phyloP scores from a whole-genome alignment of 2,888 invertebrate genomes.

The Tipula unca region DNA sequence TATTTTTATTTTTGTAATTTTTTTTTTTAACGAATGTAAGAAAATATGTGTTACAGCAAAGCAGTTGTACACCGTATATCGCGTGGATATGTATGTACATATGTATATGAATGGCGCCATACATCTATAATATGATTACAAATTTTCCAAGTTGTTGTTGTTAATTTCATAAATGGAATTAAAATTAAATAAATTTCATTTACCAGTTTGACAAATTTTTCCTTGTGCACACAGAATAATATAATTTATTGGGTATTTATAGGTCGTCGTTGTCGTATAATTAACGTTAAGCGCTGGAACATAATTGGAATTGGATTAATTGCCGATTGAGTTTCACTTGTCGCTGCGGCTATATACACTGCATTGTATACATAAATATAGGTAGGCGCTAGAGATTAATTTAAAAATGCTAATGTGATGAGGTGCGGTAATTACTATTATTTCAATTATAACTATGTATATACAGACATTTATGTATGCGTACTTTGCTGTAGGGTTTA shows the following conservation, averaged over 20 bases:
- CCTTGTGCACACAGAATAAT: not conserved
- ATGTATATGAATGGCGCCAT: not conserved
- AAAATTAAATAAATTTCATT: not conserved
- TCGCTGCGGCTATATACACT: not conserved
- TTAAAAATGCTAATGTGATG: not conserved
- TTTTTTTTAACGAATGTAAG: not conserved
- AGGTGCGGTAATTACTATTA: not conserved
- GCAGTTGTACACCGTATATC: not conserved
- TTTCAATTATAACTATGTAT: no score
- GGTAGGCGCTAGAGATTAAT: not conserved
- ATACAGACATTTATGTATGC: no score
- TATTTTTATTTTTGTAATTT: not conserved
- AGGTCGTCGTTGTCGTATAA: not conserved
- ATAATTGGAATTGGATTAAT: not conserved
- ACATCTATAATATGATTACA: not conserved
- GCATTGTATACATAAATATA: not conserved
- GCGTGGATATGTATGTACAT: no score
- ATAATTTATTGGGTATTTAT: not conserved
- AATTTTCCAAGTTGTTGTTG: not conserved
- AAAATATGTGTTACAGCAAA: not conserved
- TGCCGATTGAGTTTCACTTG: not conserved
- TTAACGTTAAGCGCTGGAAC: not conserved
- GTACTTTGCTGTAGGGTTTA: not conserved
- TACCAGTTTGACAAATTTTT: constrained; percentile 4
- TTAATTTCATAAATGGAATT: not conserved